Base-by-base conservation (phyloP, 64 coral and sea anemone genomes). In the Orbicella faveolata region DNA sequence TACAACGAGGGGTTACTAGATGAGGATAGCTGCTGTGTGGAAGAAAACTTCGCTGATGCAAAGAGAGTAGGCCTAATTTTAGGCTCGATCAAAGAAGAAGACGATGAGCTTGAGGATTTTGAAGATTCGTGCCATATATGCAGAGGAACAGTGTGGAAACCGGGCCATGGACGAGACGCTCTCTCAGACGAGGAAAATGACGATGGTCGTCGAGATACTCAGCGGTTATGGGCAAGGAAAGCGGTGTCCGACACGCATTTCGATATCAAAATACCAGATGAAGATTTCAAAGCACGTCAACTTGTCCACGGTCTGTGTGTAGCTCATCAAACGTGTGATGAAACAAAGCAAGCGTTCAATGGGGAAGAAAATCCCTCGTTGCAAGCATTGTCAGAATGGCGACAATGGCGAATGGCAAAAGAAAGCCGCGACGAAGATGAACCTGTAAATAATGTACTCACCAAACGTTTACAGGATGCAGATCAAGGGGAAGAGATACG, bases 181-280 rank as follows among this genome's bases (percentile, higher is more conserved):
- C 21, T 85, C 15, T 85, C 82, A 8, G 82, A 85, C 23, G 82
- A 52, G 7, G 82, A 72, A 85, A n/a, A 54, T 12, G 23, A 33
- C 2, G 48, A 52, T 37, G 82, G 82, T 13, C 82, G 82, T 20
- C 62, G 36, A 72, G 82, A 85, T 20, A 52, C 68, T 23, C 82
- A 85, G 39, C 63, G 36, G 8, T 30, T 37, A 21, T 41, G 37
- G 21, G 37, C 36, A 9, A 85, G 26, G 52, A 85, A 37, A 73
- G 41, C 44, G 25, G 10, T 25, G 4, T 85, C 82, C n/a, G 64
- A 85, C 35, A 73, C 63, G 14, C 30, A 30, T 26, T 51, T 21
- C 36, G 39, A 39, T 72, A 14, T 21, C 17, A 63, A 68, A 12
- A 19, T 9, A 44, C 34, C 23, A 12, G 35, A 85, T 52, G 36